Percentiles rank a stretch among this genome's conserved stretches.
Evolutionary conservation across 2,797 vertebrate genomes (phyloP).

Genomic region (Diglossa cyanea): DNA sequence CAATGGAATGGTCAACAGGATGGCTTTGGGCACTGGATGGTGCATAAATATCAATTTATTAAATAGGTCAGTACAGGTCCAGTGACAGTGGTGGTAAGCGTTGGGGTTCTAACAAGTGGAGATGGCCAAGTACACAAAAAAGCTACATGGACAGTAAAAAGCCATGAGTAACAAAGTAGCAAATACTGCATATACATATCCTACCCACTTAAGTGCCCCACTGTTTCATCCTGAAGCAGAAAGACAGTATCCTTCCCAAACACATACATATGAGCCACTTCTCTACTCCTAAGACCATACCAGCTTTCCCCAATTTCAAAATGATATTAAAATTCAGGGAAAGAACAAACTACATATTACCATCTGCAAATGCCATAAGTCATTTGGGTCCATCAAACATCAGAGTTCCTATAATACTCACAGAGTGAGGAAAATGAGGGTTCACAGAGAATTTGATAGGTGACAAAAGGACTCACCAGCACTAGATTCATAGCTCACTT

Average conservation of each 20-base stretch:
- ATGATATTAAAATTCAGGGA: not conserved
- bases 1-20: not conserved
- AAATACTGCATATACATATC: not conserved
- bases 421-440: not conserved
- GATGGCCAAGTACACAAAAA: not conserved
- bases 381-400: not conserved
- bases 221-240: not conserved
- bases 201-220: not conserved
- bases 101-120: not conserved
- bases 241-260: not conserved
- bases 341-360: not conserved
- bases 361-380: not conserved
- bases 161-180: not conserved
- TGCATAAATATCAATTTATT: not conserved
- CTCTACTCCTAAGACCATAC: accelerated
- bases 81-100: not conserved
- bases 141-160: not conserved
- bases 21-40: not conserved
- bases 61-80: not conserved
- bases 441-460: not conserved
- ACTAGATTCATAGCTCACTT: not conserved
- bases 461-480: not conserved
- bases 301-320: not conserved
- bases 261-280: accelerated
- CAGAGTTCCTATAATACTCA: not conserved